These are phyloP conservation scores for Suncus etruscus DNA, from an alignment of 2,113 vertebrate genomes.

Conservation along the genomic window DNA sequence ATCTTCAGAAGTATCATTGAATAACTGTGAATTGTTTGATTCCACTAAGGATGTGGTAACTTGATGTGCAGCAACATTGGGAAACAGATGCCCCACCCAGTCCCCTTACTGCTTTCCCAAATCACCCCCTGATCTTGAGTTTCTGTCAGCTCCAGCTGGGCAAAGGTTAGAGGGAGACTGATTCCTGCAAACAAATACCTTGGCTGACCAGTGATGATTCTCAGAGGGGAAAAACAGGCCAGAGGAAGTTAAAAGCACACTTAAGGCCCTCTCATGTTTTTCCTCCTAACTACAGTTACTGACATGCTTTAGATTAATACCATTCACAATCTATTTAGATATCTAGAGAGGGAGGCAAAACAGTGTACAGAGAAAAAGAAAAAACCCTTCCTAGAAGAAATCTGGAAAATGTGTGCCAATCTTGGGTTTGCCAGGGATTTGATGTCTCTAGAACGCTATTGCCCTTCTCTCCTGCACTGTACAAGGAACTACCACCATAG, in stretches of 20 bases:
- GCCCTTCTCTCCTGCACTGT: not conserved
- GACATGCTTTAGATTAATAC: too few species aligned
- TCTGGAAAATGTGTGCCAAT: not conserved
- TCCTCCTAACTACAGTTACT: too few species aligned
- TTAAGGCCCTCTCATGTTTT: too few species aligned
- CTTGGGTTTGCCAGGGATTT: not conserved
- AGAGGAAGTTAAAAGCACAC: too few species aligned
- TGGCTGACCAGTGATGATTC: not conserved
- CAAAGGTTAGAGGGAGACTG: not conserved
- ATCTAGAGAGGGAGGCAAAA: not conserved
- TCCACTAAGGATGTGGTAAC: too few species aligned
- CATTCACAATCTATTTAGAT: not conserved
- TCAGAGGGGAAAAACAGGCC: not conserved
- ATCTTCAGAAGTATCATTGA: too few species aligned
- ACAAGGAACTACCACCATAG: not conserved
- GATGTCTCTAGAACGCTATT: not conserved
- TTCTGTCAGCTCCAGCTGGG: not conserved
- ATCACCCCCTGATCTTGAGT: not conserved
- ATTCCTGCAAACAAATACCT: too few species aligned
- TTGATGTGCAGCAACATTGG: not conserved
- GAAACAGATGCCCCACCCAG: not conserved
- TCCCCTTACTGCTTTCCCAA: not conserved
- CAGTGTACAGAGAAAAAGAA: too few species aligned
- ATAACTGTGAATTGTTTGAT: too few species aligned
- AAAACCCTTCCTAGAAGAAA: not conserved